Base-by-base conservation (phyloP, 2,888 invertebrate species). In the Ditylenchus weischeri region DNA sequence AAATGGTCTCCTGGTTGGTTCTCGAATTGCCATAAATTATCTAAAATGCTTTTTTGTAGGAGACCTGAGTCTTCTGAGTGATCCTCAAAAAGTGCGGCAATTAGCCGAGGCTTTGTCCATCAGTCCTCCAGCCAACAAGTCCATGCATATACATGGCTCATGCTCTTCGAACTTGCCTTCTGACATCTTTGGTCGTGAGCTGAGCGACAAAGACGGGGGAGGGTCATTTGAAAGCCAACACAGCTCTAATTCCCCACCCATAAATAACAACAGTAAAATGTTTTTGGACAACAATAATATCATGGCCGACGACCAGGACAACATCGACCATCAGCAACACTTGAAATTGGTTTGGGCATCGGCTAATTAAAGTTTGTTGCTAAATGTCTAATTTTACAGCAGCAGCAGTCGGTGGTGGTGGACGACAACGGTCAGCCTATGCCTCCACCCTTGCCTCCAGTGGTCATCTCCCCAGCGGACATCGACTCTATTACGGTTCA, bases 381-480 rank as follows among this genome's bases (percentile, higher is more conserved):
- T 15, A 43, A 43, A 43, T 13, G 8, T 13, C 43, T 13, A 43
- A 43, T 6, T 43, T 43, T 43, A 5, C 29, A 29, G 29, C 29
- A 29, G 29, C 29, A 43, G 43, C 43, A 43, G 43, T 43, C 43
- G 11, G 8, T 43, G 43, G 43, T 8, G 11, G 15, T 43, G 5
- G 43, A 43, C 8, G 43, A 43, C 43, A 43, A 43, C 43, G 43
- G 43, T 8, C 43, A 43, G 15, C 43, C 43, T 13, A 18, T 21
- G 62, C 62, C 80, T n/a, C 80, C 79, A 8, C 78, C 81, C 43
- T 81, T 62, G 6, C 68, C 68, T 10, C 68, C 81, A 15, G 73
- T 82, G 62, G 77, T 81, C 59, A 79, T 81, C 35, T 79, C 77
- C 60, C 81, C 81, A 13, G 76, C 76, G 6, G 81, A 81, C 60